Conservation (phyloP, 1,140 invertebrate species). For the Penaeus vannamei region DNA sequence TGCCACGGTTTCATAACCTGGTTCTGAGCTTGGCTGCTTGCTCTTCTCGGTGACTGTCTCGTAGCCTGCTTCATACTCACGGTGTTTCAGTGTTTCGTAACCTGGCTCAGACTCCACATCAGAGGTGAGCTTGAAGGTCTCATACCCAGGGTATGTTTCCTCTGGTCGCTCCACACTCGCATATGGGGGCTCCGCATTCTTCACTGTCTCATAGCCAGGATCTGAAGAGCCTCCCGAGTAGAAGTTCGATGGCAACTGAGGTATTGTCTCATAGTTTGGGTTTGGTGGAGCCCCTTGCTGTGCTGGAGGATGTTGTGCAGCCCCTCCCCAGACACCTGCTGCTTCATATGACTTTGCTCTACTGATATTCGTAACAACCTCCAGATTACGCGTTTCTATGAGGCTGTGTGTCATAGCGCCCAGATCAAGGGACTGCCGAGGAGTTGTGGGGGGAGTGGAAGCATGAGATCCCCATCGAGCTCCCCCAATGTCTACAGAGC, state of each 20-base stretch:
- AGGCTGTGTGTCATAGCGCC: conserved; percentile 59
- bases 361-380: conserved; percentile 41
- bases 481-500: conserved; percentile 54
- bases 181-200: conserved; percentile 65
- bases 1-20: conserved; percentile 61
- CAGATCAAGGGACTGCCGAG: conserved; percentile 51
- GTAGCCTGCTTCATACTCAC: conserved; percentile 60
- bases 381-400: conserved; percentile 55
- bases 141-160: conserved; percentile 65
- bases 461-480: conserved; percentile 52
- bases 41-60: conserved; percentile 56
- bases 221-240: conserved; percentile 59
- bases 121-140: conserved; percentile 60
- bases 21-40: conserved; percentile 45
- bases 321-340: conserved; percentile 32
- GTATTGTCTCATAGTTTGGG: conserved; percentile 60
- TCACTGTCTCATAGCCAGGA: conserved; percentile 67
- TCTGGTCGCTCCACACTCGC: conserved; percentile 64
- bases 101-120: conserved; percentile 66
- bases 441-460: conserved; percentile 52
- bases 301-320: conserved; percentile 38
- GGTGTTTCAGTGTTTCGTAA: conserved; percentile 65
- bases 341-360: conserved; percentile 61
- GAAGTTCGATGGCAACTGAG: conserved; percentile 49
- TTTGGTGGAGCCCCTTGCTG: conserved; percentile 19